These are phyloP conservation scores for Charaxes varanes DNA, from an alignment of 1,140 invertebrate species.

Conservation along the genomic window DNA sequence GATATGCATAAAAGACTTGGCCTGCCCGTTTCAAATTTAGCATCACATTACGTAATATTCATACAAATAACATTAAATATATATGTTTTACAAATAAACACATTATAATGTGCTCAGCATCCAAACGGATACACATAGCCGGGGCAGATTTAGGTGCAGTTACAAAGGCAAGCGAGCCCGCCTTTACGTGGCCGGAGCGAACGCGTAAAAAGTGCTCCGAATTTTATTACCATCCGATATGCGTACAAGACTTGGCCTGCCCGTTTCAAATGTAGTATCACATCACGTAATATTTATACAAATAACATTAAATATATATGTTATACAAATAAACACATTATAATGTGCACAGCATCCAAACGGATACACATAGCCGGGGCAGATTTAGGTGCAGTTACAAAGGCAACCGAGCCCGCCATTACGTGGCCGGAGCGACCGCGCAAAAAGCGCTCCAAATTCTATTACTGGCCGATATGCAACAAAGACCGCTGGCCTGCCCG, in stretches of 20 bases:
- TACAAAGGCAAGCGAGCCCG: slow-evolving; percentile 65
- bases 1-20: too few species aligned
- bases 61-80: too few species aligned
- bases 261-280: too few species aligned
- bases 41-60: too few species aligned
- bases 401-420: slow-evolving; percentile 62
- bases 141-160: slow-evolving; percentile 62
- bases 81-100: too few species aligned
- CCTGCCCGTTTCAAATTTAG: too few species aligned
- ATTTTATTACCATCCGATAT: slow-evolving; percentile 71
- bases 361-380: slow-evolving; percentile 38
- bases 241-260: too few species aligned
- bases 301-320: too few species aligned
- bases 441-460: slow-evolving; percentile 72
- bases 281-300: too few species aligned
- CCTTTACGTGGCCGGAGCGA: slow-evolving; percentile 50
- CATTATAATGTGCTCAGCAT: too few species aligned
- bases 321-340: slow-evolving; percentile 18
- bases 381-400: slow-evolving; percentile 68
- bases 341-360: too few species aligned
- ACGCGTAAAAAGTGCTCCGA: slow-evolving; percentile 69
- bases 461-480: slow-evolving; percentile 71
- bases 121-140: slow-evolving; percentile 36
- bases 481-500: slow-evolving; percentile 65
- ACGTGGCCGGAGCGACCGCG: slow-evolving; percentile 49